Conservation (phyloP, 2,888 invertebrate genomes). For the Melinaea menophilus region DNA sequence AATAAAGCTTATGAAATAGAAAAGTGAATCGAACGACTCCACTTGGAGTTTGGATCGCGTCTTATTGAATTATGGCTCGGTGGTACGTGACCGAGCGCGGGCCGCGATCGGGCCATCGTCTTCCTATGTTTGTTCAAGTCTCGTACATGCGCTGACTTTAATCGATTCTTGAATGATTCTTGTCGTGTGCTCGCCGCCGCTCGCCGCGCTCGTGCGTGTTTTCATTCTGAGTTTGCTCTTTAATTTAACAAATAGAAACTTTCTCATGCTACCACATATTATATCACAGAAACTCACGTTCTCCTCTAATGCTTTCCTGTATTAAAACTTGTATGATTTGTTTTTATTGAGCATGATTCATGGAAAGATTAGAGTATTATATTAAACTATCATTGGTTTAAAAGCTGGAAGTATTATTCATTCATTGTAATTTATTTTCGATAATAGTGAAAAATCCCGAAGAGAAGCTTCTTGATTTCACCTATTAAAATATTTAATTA, state of each 20-base stretch:
- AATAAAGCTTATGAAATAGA: slow-evolving; percentile 36
- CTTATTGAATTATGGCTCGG: slow-evolving; percentile 68
- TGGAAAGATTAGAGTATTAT: too few species aligned
- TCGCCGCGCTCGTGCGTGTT: slow-evolving; percentile 37
- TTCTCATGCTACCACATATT: not conserved
- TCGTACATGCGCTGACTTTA: slow-evolving; percentile 62
- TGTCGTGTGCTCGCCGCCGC: slow-evolving; percentile 41
- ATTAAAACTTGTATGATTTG: too few species aligned
- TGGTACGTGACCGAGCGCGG: slow-evolving; percentile 55
- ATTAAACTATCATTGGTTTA: too few species aligned
- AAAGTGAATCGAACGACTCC: slow-evolving; percentile 51
- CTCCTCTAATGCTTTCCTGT: too few species aligned
- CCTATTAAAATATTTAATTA: not conserved
- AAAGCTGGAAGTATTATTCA: too few species aligned
- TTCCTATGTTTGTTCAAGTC: slow-evolving; percentile 62
- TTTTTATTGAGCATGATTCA: too few species aligned
- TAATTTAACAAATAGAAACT: slow-evolving; percentile 10
- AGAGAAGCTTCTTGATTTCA: too few species aligned
- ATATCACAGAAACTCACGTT: slow-evolving; percentile 3
- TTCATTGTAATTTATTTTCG: too few species aligned
- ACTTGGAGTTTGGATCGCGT: slow-evolving; percentile 54
- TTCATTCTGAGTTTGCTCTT: slow-evolving; percentile 26
- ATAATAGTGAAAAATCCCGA: too few species aligned
- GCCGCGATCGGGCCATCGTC: slow-evolving; percentile 53
- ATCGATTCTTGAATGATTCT: slow-evolving; percentile 63